Percentiles rank a stretch among this genome's conserved stretches.
Conservation (phyloP, 2,113 vertebrate genomes). For the Centrocercus urophasianus region DNA sequence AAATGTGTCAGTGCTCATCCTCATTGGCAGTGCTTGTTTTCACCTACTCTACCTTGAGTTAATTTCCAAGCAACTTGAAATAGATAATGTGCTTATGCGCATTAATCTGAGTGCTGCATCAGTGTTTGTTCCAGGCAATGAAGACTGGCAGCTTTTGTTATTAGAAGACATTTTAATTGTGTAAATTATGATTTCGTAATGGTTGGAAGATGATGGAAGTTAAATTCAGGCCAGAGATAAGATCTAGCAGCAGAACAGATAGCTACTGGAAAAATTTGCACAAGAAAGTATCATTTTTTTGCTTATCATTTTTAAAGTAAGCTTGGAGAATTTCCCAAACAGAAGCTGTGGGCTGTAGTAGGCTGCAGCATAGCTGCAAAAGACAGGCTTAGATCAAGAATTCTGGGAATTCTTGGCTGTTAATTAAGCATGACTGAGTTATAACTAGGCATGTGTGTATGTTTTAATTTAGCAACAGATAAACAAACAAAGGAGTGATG, state of each 20-base stretch:
- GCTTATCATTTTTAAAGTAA: background rate
- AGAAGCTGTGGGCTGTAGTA: background rate
- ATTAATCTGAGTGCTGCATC: slow-evolving; percentile 3
- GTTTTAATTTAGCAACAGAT: background rate
- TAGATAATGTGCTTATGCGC: slow-evolving; percentile 19
- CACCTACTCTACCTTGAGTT: slow-evolving; percentile 4
- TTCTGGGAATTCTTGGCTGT: background rate
- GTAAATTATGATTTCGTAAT: background rate
- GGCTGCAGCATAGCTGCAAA: background rate
- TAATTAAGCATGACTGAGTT: background rate
- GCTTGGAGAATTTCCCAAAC: slow-evolving; percentile 5
- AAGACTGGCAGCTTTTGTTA: background rate
- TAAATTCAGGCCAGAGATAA: background rate
- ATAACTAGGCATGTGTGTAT: background rate
- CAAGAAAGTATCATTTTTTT: slow-evolving; percentile 10
- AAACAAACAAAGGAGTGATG: background rate
- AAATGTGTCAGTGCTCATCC: slow-evolving; percentile 11
- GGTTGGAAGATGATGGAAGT: background rate
- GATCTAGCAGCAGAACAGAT: background rate
- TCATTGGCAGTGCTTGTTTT: background rate
- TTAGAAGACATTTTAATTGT: background rate
- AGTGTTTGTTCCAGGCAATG: background rate
- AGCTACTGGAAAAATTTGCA: background rate
- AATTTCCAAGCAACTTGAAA: slow-evolving; percentile 36
- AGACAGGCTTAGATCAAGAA: background rate